Percentiles rank a stretch among this genome's conserved stretches.
phyloP scores from a whole-genome alignment of 1,140 invertebrate genomes.

The Cotesia vestalis region DNA sequence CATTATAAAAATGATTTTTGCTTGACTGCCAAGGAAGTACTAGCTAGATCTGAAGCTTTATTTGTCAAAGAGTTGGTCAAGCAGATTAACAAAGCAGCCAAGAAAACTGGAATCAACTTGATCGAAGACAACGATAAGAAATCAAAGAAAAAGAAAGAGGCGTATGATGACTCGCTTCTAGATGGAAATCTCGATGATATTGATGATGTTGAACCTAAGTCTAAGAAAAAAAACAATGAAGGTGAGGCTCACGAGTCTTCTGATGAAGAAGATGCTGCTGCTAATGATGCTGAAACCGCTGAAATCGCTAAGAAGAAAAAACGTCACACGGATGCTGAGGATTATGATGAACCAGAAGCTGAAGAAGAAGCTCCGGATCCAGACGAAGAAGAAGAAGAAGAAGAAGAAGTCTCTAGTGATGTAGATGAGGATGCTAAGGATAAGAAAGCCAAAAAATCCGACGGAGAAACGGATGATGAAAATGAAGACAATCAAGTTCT shows the following conservation, averaged over 20 bases:
- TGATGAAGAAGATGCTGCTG: slow-evolving; percentile 71
- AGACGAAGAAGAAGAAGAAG: slow-evolving; percentile 22
- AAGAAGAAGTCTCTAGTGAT: slow-evolving; percentile 42
- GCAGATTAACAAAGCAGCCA: slow-evolving; percentile 66
- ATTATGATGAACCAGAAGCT: slow-evolving; percentile 84
- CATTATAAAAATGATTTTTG: slow-evolving; percentile 77
- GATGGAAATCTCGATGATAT: too few relatives aligned
- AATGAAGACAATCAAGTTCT: background rate
- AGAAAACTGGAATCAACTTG: slow-evolving; percentile 55
- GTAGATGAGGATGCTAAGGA: slow-evolving; percentile 58
- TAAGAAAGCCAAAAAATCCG: slow-evolving; percentile 62
- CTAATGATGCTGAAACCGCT: slow-evolving; percentile 69
- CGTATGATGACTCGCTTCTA: slow-evolving; percentile 61
- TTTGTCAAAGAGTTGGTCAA: slow-evolving; percentile 74
- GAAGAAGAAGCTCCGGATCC: slow-evolving; percentile 71
- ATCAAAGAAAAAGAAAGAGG: slow-evolving; percentile 53
- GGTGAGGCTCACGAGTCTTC: slow-evolving; percentile 70
- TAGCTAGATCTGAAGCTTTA: slow-evolving; percentile 73
- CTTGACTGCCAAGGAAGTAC: slow-evolving; percentile 75
- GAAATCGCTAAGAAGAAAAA: slow-evolving; percentile 50
- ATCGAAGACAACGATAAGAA: slow-evolving; percentile 58
- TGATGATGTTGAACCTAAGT: slow-evolving; percentile 53
- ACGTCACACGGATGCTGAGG: slow-evolving; percentile 71
- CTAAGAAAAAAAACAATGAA: slow-evolving; percentile 40
- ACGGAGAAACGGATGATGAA: slow-evolving; percentile 64